Percentiles rank a stretch among this genome's conserved stretches.
These are phyloP conservation scores for Rhynchonycteris naso DNA, from an alignment of 2,797 vertebrate genomes.

Conservation along the genomic window DNA sequence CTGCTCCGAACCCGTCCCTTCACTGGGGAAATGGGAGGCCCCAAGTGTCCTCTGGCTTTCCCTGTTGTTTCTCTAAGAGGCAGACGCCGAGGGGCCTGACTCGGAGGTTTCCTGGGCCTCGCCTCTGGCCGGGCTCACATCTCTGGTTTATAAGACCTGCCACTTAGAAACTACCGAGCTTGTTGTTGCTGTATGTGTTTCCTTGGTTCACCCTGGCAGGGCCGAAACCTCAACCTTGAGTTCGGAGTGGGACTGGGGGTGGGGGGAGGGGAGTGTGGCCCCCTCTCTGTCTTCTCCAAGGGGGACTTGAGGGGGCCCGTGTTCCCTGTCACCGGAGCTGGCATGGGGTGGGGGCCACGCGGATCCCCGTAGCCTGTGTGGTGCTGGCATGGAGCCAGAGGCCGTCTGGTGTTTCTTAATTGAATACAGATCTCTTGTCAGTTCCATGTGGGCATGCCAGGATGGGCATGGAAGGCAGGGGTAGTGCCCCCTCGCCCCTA, in stretches of 20 bases:
- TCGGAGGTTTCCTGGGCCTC: neutral
- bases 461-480: accelerated
- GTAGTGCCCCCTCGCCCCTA: neutral
- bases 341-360: neutral
- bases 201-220: neutral
- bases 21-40: neutral
- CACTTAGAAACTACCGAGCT: neutral
- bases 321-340: neutral
- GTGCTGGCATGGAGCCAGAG: conserved; percentile 73
- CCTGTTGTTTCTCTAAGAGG: neutral
- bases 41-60: neutral
- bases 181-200: neutral
- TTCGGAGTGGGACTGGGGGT: neutral
- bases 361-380: neutral
- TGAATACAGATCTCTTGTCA: conserved; percentile 77
- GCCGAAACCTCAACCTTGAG: neutral
- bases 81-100: neutral
- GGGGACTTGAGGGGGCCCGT: neutral
- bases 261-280: neutral
- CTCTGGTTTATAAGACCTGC: neutral
- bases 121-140: neutral
- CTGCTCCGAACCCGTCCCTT: neutral
- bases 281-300: accelerated
- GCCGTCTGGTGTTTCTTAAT: conserved; percentile 77
- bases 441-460: conserved; percentile 45